A percentile compares a stretch with the other conserved stretches of the same genome.
Conservation (phyloP, 1,140 invertebrate genomes). For the Colletes gigas region DNA sequence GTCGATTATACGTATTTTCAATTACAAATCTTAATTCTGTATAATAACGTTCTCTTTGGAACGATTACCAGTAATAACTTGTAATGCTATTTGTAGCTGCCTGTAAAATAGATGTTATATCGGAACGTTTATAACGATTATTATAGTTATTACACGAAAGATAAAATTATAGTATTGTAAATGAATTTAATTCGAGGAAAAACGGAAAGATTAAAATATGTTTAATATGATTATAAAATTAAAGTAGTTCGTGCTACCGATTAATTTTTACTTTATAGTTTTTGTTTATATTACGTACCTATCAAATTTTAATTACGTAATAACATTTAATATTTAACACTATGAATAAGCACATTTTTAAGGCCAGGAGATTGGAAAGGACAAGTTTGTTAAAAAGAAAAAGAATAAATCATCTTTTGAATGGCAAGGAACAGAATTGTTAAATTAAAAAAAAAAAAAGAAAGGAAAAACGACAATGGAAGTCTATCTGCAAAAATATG, state of each 20-base stretch:
- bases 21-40: constrained; percentile 37
- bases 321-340: constrained; percentile 20
- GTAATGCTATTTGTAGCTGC: constrained; percentile 1
- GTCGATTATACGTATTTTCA: constrained; percentile 39
- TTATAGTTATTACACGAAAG: not conserved
- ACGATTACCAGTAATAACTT: constrained; percentile 14
- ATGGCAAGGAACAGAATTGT: constrained; percentile 43
- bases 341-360: constrained; percentile 26
- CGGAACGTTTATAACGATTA: not conserved
- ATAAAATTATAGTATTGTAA: not conserved
- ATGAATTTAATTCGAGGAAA: not conserved
- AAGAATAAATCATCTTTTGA: not conserved
- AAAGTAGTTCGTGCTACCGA: not conserved
- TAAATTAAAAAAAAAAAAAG: not conserved
- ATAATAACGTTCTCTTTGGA: constrained; percentile 1
- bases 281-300: not conserved
- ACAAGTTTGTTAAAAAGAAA: constrained; percentile 8
- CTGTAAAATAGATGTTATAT: not conserved
- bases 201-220: not conserved
- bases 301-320: constrained; percentile 19
- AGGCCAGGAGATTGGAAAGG: constrained; percentile 5
- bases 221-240: constrained; percentile 1
- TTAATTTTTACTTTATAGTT: constrained; percentile 7
- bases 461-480: constrained; percentile 47
- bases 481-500: constrained; percentile 71